Base-by-base conservation (phyloP, 1,140 invertebrate species). In the Phymastichus coffea region DNA sequence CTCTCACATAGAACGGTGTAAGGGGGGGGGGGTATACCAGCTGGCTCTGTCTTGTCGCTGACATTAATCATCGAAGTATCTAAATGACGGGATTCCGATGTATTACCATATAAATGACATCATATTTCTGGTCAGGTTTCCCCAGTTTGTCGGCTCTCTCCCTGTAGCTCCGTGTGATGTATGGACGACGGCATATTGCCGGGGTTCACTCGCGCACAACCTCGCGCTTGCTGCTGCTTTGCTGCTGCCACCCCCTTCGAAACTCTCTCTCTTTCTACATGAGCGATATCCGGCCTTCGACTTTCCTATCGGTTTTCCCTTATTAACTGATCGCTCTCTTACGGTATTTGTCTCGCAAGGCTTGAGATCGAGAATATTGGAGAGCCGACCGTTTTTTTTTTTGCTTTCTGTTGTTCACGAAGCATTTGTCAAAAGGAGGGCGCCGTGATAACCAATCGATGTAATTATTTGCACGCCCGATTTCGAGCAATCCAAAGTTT, bases 71-170 rank as follows among this genome's bases (percentile, higher is more conserved):
- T 82, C 78, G 73, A 81, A 83, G 81, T 84, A 82, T 82, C 79
- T 82, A 82, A 84, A 84, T 84, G 83, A 83, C 82, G 82, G 82
- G 83, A 83, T 83, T 83, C 80, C 81, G 79, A 82, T 82, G 82
- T 81, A 84, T 84, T 84, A 83, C 82, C 83, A 84, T 84, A 84
- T 83, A 84, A 83, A 83, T 84, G 83, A 83, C 82, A 83, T 83
- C 81, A 84, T 84, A 84, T 84, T 84, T 84, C 82, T 84, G 81
- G 81, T 83, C 80, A 82, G 79, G 78, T 80, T 80, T 80, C 78
- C 78, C 78, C 75, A 80, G 78, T 80, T 80, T 80, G 78, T 80
- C 78, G 78, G 76, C 66, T 61, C 43, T 72, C 68, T 68, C 72
- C 66, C 71, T 12, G 6, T 33, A 7, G 28, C 12, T 7, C 60